Percentiles rank a stretch among this genome's conserved stretches.
phyloP scores from a whole-genome alignment of 2,888 invertebrate species.

The Synanthedon tipuliformis region DNA sequence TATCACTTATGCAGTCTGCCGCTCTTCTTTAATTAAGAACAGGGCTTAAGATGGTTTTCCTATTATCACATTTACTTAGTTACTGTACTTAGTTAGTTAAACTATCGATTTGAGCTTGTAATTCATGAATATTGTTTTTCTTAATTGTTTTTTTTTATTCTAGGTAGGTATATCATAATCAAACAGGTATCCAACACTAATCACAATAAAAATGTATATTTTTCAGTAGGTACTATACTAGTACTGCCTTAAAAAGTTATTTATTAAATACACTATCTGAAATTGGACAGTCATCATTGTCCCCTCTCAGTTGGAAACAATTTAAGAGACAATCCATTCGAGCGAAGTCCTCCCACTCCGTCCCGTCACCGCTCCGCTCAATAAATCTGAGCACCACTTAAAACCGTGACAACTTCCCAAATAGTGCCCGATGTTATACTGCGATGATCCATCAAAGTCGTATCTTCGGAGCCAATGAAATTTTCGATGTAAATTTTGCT shows the following conservation, averaged over 20 bases:
- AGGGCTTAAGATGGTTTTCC: background rate
- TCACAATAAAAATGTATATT: no score
- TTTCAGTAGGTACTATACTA: no score
- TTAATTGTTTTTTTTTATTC: no score
- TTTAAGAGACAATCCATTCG: conserved; percentile 11
- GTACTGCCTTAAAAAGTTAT: no score
- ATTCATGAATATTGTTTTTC: no score
- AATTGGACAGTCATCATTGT: background rate
- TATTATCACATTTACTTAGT: background rate
- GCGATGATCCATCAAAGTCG: conserved; percentile 8
- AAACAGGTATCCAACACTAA: no score
- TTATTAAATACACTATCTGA: no score
- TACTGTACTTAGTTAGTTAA: background rate
- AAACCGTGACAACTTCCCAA: conserved; percentile 8
- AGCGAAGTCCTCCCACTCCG: background rate
- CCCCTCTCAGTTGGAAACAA: conserved; percentile 4
- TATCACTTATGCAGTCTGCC: conserved; percentile 2
- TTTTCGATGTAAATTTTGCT: conserved; percentile 1
- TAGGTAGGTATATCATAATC: no score
- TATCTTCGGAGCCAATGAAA: conserved; percentile 4
- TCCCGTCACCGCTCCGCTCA: conserved; percentile 1
- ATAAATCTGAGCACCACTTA: conserved; percentile 9
- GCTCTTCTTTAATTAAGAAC: background rate
- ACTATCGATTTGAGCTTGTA: no score
- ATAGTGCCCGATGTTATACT: conserved; percentile 4